phyloP scores from a whole-genome alignment of 2,888 invertebrate genomes.

The Tipula helvola region DNA sequence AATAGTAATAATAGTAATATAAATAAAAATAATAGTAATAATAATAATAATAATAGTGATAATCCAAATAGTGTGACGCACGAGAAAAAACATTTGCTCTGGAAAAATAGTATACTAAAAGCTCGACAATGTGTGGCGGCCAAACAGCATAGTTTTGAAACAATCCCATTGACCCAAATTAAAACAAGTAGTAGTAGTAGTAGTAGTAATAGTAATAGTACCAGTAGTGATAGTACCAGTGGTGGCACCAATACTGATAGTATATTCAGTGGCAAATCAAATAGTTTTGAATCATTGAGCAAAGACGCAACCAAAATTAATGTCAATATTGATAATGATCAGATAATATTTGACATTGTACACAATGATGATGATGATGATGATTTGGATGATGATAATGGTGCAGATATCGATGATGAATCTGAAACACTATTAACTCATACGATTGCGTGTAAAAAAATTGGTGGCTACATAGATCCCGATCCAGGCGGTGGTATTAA shows the following conservation, averaged over 20 bases:
- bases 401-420: constrained; percentile 17
- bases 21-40: not conserved
- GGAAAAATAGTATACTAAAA: constrained; percentile 10
- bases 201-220: constrained; percentile 10
- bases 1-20: not conserved
- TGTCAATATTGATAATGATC: not conserved
- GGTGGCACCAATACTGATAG: not conserved
- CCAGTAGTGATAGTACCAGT: constrained; percentile 20
- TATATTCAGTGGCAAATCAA: not conserved
- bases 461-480: constrained; percentile 21
- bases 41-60: not conserved
- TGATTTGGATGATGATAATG: constrained; percentile 13
- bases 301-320: not conserved
- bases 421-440: constrained; percentile 30
- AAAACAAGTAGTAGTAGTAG: constrained; percentile 18
- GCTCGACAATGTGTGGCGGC: not conserved
- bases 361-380: not conserved
- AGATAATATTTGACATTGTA: not conserved
- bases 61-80: not conserved
- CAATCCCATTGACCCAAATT: constrained; percentile 35
- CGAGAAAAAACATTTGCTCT: constrained; percentile 5
- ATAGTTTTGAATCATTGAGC: not conserved
- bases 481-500: not conserved
- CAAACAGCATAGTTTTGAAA: constrained; percentile 24
- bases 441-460: constrained; percentile 21